Evolutionary conservation across 1,140 invertebrate genomes (phyloP), one percentile per base, ranked within the genome.

Genomic region (Euura lappo): DNA sequence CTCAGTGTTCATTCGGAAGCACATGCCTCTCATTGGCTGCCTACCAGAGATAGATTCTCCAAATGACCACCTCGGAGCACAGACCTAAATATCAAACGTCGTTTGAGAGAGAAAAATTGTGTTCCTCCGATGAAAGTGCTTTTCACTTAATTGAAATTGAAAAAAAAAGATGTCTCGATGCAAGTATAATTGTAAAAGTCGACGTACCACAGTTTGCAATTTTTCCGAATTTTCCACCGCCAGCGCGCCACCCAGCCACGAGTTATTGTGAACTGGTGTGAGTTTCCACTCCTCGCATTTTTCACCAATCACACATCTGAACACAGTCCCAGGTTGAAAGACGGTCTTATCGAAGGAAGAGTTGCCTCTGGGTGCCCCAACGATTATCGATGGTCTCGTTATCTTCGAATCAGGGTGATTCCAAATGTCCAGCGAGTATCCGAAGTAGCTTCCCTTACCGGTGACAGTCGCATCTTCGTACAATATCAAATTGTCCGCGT

Each of bases 291-390:
- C 72, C 7, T 70, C 60, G 67, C 79, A 75, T 45, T 45, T 8
- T 11, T 43, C 43, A 13, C 71, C 71, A 69, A 73, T 73, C 44
- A n/a, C 45, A 79, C 47, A 85, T 10, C 71, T 76, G 65, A 78
- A 84, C 7, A 83, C 76, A 42, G 74, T 77, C 11, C 83, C 82
- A 7, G 83, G 82, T 72, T 85, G 81, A 6, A 45, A 72, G 7
- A 80, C 74, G 2, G 13, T 13, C 6, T 60, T 43, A 11, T 73
- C 8, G 28, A 3, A 5, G 42, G 73, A 79, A 11, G 72, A 71
- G 73, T 84, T 82, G 6, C 80, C 82, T 45, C 81, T 71, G 0
- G 82, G 83, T 1, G 82, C 83, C 45, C 83, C 82, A 0, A 82
- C 72, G 64, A 84, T 67, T 6, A 84, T 44, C 7, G 75, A 10